Conservation (phyloP, 2,888 invertebrate species). For the Plagiodera versicolora region DNA sequence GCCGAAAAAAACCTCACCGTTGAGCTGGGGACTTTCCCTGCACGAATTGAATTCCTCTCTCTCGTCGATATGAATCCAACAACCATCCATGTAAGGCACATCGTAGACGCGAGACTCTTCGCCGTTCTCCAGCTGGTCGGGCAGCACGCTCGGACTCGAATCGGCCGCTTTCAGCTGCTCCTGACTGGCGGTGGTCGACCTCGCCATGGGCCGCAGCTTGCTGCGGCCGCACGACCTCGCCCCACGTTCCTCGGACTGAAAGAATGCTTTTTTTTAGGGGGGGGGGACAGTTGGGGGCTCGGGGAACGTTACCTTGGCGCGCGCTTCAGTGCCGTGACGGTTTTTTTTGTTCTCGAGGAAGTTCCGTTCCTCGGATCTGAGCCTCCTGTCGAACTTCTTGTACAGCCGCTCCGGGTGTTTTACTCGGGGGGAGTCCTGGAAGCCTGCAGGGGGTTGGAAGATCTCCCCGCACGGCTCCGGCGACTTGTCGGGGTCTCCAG, state of each 20-base stretch:
- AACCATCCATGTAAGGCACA: slow-evolving; percentile 71
- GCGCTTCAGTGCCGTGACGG: slow-evolving; percentile 69
- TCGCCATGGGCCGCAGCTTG: slow-evolving; percentile 62
- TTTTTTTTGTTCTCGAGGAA: slow-evolving; percentile 64
- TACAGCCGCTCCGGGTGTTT: slow-evolving; percentile 63
- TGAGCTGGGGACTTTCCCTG: slow-evolving; percentile 24
- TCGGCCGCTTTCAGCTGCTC: slow-evolving; percentile 67
- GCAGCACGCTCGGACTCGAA: slow-evolving; percentile 66
- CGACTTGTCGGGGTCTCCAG: slow-evolving; percentile 49
- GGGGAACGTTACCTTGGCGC: slow-evolving; percentile 79
- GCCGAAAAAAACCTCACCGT: slow-evolving; percentile 6
- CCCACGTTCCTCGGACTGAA: slow-evolving; percentile 73
- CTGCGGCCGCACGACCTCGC: slow-evolving; percentile 57
- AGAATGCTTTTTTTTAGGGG: too few relatives aligned
- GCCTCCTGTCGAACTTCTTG: slow-evolving; percentile 76
- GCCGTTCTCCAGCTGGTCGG: slow-evolving; percentile 59
- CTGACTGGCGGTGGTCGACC: slow-evolving; percentile 74
- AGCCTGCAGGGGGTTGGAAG: slow-evolving; percentile 86
- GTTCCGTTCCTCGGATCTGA: slow-evolving; percentile 72
- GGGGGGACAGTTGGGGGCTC: too few relatives aligned
- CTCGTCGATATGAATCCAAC: slow-evolving; percentile 78
- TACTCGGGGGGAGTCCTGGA: slow-evolving; percentile 75
- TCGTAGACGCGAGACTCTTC: slow-evolving; percentile 76
- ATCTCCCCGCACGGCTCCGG: slow-evolving; percentile 61
- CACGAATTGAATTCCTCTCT: slow-evolving; percentile 62